Percentiles rank a stretch among this genome's conserved stretches.
Conservation (phyloP, 2,113 vertebrate species). For the Hepsetus odoe region DNA sequence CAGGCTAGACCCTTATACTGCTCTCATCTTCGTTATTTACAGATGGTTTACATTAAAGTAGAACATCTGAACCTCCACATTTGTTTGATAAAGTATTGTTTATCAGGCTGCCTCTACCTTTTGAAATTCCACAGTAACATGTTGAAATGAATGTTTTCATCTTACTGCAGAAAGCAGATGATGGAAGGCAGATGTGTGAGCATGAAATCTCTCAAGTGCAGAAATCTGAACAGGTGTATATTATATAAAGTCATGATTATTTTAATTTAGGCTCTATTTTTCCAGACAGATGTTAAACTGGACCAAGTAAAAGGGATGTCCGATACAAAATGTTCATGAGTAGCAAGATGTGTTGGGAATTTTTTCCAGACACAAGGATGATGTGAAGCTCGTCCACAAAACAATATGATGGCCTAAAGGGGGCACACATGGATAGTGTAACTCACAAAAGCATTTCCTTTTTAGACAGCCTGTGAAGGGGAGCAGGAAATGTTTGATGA, state of each 20-base stretch:
- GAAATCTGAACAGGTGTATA: background rate
- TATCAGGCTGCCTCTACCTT: background rate
- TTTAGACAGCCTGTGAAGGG: background rate
- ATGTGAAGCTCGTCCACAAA: background rate
- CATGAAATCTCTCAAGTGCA: background rate
- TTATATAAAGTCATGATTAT: background rate
- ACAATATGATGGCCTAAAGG: background rate
- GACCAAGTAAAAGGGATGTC: background rate
- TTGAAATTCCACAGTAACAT: no score
- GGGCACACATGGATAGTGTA: background rate
- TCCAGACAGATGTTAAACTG: background rate
- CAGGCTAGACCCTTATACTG: background rate
- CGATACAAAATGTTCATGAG: background rate
- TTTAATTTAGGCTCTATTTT: background rate
- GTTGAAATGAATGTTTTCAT: background rate
- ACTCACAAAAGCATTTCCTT: background rate
- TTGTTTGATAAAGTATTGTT: background rate
- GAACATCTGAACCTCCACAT: background rate
- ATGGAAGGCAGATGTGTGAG: background rate
- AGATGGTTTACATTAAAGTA: background rate
- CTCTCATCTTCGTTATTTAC: background rate
- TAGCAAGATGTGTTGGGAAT: background rate
- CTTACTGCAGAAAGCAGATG: background rate
- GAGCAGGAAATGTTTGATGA: background rate
- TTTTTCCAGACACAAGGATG: background rate